Evolutionary conservation across 2,113 vertebrate genomes (phyloP).

Genomic region (Maccullochella peelii): DNA sequence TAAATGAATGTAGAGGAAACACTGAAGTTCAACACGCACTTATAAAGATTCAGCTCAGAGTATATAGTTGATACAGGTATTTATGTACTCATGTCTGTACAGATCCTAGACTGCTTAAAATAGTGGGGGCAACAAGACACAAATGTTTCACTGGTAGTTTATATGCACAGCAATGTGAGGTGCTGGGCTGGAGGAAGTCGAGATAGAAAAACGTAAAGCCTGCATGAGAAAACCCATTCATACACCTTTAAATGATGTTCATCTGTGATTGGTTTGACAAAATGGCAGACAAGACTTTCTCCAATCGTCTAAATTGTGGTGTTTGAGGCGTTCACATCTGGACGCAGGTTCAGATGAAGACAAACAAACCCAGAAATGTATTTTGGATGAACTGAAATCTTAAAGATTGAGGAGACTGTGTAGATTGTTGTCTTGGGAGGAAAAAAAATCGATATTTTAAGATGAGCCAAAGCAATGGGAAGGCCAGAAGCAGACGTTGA

Average conservation of each 20-base stretch:
- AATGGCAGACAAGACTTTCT: background rate
- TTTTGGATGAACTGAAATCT: background rate
- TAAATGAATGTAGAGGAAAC: slow-evolving; percentile 78
- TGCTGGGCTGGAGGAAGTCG: slow-evolving; percentile 70
- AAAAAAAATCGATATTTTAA: background rate
- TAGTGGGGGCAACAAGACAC: slow-evolving; percentile 79
- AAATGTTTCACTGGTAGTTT: slow-evolving; percentile 76
- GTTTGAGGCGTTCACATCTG: too few species aligned
- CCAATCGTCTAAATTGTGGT: background rate
- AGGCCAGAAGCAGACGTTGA: background rate
- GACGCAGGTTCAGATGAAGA: too few species aligned
- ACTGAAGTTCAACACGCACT: slow-evolving; percentile 80
- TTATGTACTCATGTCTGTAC: slow-evolving; percentile 81
- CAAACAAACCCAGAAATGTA: background rate
- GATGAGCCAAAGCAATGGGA: background rate
- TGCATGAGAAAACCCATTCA: slow-evolving; percentile 38
- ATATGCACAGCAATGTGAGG: slow-evolving; percentile 74
- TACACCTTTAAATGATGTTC: slow-evolving; percentile 26
- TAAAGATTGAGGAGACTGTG: background rate
- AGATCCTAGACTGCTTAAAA: slow-evolving; percentile 76
- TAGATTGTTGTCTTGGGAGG: background rate
- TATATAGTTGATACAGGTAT: slow-evolving; percentile 80
- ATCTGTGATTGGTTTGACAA: background rate
- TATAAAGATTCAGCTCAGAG: slow-evolving; percentile 82
- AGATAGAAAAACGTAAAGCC: slow-evolving; percentile 48